Conservation (phyloP, 2,113 vertebrate genomes). For the Callopanchax toddi region DNA sequence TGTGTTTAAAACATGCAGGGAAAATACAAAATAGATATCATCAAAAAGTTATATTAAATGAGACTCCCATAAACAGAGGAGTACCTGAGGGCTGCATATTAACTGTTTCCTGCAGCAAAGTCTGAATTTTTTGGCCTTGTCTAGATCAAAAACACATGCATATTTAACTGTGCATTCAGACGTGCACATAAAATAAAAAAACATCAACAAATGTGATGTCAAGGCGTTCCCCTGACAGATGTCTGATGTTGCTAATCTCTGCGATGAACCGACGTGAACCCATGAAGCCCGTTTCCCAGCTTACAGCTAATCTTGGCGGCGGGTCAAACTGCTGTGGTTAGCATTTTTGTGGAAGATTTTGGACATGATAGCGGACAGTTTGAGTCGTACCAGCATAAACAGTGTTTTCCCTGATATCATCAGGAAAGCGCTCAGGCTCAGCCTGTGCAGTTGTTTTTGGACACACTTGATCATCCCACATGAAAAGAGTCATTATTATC, state of each 20-base stretch:
- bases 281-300: constrained; percentile 43
- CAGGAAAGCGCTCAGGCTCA: constrained; percentile 56
- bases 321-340: constrained; percentile 51
- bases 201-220: constrained; percentile 10
- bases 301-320: constrained; percentile 38
- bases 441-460: constrained; percentile 60
- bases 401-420: constrained; percentile 60
- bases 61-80: neutral
- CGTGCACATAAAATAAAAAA: constrained; percentile 23
- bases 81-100: neutral
- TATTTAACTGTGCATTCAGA: constrained; percentile 7
- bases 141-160: neutral
- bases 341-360: constrained; percentile 61
- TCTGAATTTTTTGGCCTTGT: constrained; percentile 5
- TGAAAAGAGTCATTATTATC: constrained; percentile 57
- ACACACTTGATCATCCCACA: constrained; percentile 50
- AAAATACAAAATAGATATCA: constrained; percentile 14
- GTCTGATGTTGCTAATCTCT: constrained; percentile 45
- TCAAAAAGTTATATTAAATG: neutral
- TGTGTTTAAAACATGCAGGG: neutral
- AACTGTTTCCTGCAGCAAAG: neutral
- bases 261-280: constrained; percentile 56
- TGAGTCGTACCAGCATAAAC: constrained; percentile 48
- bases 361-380: constrained; percentile 55
- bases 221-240: constrained; percentile 29